Evolutionary conservation across 2,888 invertebrate species (phyloP), one percentile per base, ranked within the genome.

Genomic region (Diarsia dahlii): DNA sequence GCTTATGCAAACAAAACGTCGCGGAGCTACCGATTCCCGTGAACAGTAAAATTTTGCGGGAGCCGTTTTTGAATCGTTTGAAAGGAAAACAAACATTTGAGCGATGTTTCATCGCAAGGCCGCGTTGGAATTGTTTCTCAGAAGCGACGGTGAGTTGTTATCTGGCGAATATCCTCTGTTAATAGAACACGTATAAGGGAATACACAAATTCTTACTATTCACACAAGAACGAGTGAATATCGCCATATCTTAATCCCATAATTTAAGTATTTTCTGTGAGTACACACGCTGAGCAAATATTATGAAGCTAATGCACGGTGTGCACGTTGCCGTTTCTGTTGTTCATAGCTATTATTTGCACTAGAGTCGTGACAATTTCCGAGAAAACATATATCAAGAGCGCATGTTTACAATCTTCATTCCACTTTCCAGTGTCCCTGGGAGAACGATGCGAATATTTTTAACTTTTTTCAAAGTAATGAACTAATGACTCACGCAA

Each of bases 11-110:
- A 95, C 95, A 95, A 93, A 90, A 90, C 93, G 93, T 93, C 93
- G 91, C 82, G 81, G 85, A 89, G 89, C 90, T 88, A 91, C 90
- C 89, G 91, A 92, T 95, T 95, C 93, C 91, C 85, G 91, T 85
- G 91, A 94, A 93, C 92, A 91, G 92, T 94, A 91, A 94, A 95
- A 93, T 91, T 94, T 92, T 91, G 94, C 94, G 92, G 93, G 91
- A 93, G 93, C 94, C 92, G 90, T 93, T 94, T 94, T 94, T 93
- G 93, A 94, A 95, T 93, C 92, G 93, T 91, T 91, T 86, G 92
- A 92, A 95, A 94, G 92, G 92, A 93, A 96, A 95, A 96, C 94
- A 95, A 95, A 95, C 94, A 95, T 90, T 90, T 88, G 92, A 91
- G 87, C 91, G 91, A 93, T 94, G 94, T 93, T 95, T 93, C 91